Percentiles rank a stretch among this genome's conserved stretches.
Conservation (phyloP, 2,797 vertebrate genomes). For the Halcyon leucocephala region DNA sequence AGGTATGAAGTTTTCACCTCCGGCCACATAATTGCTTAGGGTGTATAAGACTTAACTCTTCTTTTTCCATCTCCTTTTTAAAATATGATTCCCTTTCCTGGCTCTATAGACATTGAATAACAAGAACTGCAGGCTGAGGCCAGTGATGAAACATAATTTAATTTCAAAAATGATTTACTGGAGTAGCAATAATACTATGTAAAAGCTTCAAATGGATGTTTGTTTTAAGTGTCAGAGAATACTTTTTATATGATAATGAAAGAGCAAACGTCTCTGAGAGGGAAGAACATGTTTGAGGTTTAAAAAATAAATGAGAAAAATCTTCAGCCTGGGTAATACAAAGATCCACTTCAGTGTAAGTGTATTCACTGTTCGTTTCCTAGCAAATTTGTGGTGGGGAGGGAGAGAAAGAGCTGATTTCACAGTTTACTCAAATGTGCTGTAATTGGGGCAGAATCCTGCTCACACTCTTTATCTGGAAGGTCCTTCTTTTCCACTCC, state of each 20-base stretch:
- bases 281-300: background rate
- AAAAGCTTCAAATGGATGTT: background rate
- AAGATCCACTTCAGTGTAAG: background rate
- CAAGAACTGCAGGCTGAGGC: background rate
- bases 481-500: background rate
- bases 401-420: background rate
- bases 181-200: background rate
- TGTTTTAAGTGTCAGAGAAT: background rate
- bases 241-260: background rate
- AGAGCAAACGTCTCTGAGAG: background rate
- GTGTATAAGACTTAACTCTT: background rate
- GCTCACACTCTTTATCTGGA: background rate
- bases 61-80: background rate
- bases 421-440: background rate
- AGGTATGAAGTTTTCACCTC: background rate
- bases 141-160: background rate
- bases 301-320: slow-evolving; percentile 15
- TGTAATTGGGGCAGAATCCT: background rate
- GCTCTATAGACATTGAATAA: background rate
- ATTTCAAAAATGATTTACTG: background rate
- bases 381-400: background rate
- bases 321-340: background rate
- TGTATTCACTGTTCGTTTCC: background rate
- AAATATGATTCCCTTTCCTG: background rate
- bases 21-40: background rate